Conservation (phyloP, 2,888 invertebrate species). For the Chouioia cunea region DNA sequence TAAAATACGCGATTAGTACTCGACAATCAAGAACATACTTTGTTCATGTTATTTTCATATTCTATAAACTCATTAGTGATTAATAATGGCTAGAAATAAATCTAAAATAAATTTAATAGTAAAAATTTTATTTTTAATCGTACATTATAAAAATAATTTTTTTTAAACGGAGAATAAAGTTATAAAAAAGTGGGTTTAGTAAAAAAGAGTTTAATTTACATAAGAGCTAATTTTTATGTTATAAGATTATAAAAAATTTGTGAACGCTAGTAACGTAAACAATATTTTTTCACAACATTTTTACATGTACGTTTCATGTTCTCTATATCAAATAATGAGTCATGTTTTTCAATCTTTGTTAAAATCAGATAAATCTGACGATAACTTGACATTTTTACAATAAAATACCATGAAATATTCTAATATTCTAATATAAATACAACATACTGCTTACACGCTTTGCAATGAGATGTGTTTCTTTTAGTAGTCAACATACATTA, state of each 20-base stretch:
- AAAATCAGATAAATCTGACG: constrained; percentile 38
- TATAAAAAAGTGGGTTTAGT: constrained; percentile 30
- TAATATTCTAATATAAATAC: constrained; percentile 45
- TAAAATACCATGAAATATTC: constrained; percentile 43
- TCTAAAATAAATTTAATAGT: constrained; percentile 25
- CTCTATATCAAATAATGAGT: constrained; percentile 45
- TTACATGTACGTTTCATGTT: constrained; percentile 42
- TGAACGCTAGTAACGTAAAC: constrained; percentile 44
- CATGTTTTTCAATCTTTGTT: constrained; percentile 44
- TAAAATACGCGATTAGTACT: too few relatives aligned
- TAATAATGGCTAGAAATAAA: constrained; percentile 9
- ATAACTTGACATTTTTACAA: constrained; percentile 32
- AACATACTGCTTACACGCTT: constrained; percentile 36
- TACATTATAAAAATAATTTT: constrained; percentile 43
- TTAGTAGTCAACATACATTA: constrained; percentile 39
- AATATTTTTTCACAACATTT: constrained; percentile 45
- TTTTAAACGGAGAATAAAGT: constrained; percentile 29
- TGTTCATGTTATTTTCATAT: constrained; percentile 28
- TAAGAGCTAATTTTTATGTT: constrained; percentile 41
- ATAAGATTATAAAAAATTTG: constrained; percentile 45
- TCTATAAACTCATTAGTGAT: constrained; percentile 13
- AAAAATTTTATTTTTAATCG: constrained; percentile 43
- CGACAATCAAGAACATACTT: too few relatives aligned
- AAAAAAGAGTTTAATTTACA: constrained; percentile 39
- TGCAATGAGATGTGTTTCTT: constrained; percentile 22